These are phyloP conservation scores for Dufourea novaeangliae DNA, from an alignment of 1,140 invertebrate genomes.

Conservation along the genomic window DNA sequence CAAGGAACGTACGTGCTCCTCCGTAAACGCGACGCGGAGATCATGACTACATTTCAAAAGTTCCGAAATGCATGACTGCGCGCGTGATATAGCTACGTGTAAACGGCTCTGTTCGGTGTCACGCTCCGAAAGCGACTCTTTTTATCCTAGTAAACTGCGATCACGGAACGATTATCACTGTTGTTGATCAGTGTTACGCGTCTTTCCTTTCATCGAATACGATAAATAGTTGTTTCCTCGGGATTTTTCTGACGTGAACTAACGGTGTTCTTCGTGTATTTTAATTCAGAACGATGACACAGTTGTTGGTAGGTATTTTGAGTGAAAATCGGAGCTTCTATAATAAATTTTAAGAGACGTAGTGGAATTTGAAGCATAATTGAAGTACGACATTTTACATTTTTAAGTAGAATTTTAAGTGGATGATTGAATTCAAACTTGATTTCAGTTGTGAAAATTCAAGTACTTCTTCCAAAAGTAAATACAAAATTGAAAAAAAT, in stretches of 20 bases:
- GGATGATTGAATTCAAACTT: too few species aligned
- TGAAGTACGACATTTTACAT: too few species aligned
- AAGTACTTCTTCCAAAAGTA: too few species aligned
- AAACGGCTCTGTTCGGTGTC: constrained; percentile 8
- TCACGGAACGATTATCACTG: background rate
- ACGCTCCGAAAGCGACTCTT: background rate
- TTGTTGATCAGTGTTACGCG: background rate
- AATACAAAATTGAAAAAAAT: too few species aligned
- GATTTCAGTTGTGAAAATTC: too few species aligned
- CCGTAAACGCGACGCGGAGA: background rate
- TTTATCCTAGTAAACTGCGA: background rate
- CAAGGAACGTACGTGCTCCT: constrained; percentile 60
- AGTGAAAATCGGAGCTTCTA: too few species aligned
- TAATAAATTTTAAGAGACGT: too few species aligned
- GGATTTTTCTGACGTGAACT: background rate
- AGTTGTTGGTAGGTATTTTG: too few species aligned
- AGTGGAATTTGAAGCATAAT: too few species aligned
- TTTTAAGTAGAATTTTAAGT: too few species aligned
- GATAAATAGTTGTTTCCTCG: background rate
- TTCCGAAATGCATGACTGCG: constrained; percentile 33
- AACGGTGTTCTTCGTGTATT: background rate
- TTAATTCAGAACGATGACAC: too few species aligned
- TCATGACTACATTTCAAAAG: too few species aligned
- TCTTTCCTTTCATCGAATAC: background rate
- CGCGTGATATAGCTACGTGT: constrained; percentile 17